Evolutionary conservation across 2,113 vertebrate genomes (phyloP).

Genomic region (Notarius quadriscutis): DNA sequence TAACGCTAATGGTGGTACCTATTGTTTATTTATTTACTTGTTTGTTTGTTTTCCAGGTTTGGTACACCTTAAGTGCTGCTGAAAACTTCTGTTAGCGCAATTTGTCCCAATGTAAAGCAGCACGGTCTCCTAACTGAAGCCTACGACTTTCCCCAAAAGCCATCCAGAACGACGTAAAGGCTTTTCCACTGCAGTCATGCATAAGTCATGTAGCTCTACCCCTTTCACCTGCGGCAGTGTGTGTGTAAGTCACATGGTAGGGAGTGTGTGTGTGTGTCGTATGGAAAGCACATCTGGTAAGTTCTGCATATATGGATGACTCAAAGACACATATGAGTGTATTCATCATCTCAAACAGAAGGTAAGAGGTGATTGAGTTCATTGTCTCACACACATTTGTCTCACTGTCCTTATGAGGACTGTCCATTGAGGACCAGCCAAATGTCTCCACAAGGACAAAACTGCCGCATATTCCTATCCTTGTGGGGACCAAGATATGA

Average conservation of each 20-base stretch:
- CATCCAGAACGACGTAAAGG: constrained; percentile 1
- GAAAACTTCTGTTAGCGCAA: neutral
- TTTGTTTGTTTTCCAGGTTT: neutral
- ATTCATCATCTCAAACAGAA: constrained; percentile 34
- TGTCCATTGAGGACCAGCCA: too few species aligned
- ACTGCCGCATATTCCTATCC: neutral
- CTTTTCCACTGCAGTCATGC: constrained; percentile 20
- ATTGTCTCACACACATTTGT: neutral
- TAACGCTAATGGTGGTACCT: neutral
- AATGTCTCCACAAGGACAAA: neutral
- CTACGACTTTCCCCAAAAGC: constrained; percentile 25
- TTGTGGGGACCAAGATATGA: neutral
- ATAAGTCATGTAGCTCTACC: constrained; percentile 35
- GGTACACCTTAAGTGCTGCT: neutral
- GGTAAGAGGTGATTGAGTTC: constrained; percentile 29
- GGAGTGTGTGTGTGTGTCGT: constrained; percentile 5
- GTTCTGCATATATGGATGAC: constrained; percentile 40
- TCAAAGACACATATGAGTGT: constrained; percentile 33
- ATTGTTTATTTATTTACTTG: neutral
- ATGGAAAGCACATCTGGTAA: constrained; percentile 44
- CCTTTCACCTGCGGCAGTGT: constrained; percentile 33
- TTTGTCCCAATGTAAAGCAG: neutral
- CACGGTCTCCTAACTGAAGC: neutral
- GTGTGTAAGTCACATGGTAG: constrained; percentile 28
- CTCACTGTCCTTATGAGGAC: too few species aligned